Evolutionary conservation across 2,113 vertebrate species (phyloP), one percentile per base, ranked within the genome.

Genomic region (Narcine bancroftii): DNA sequence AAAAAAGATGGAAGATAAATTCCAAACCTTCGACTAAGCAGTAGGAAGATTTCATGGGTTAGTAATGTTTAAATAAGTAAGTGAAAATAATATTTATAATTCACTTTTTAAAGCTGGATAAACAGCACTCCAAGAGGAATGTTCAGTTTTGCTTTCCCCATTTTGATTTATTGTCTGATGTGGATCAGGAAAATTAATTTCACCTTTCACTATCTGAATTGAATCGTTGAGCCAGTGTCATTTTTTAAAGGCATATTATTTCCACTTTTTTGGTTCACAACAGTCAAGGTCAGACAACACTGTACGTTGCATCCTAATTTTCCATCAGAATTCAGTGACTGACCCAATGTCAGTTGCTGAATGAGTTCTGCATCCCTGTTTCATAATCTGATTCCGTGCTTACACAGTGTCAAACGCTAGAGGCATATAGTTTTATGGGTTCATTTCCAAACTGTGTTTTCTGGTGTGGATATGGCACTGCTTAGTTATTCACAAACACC

Each of bases 261-360:
- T 87, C 33, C 53, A 60, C 17, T 60, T 87, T n/a, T 33, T 63
- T 60, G 81, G 15, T 13, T 87, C 33, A 36, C 33, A 42, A 36
- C 53, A 87, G 33, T 60, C n/a, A 87, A 87, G 81, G 81, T 87
- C 81, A 87, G 50, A n/a, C 50, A 87, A n/a, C 13, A 36, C n/a
- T 2, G n/a, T 29, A 63, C 1, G 53, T 56, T 6, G 56, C 53
- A 60, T 87, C 33, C 53, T n/a, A 63, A 87, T 60, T 33, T 56
- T n/a, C 53, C 81, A 87, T 87, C 36, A 87, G 53, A 87, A 87
- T 87, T 87, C 81, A 87, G n/a, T 19, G 53, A 33, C 5, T 87
- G 33, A 63, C 81, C 81, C 50, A 60, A 36, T 36, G 53, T 87
- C 81, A 63, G 81, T 87, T 56, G 56, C 33, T 75, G 72, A 75